Percentiles rank a stretch among this genome's conserved stretches.
Evolutionary conservation across 2,113 vertebrate species (phyloP).

Genomic region (Acanthisitta chloris): DNA sequence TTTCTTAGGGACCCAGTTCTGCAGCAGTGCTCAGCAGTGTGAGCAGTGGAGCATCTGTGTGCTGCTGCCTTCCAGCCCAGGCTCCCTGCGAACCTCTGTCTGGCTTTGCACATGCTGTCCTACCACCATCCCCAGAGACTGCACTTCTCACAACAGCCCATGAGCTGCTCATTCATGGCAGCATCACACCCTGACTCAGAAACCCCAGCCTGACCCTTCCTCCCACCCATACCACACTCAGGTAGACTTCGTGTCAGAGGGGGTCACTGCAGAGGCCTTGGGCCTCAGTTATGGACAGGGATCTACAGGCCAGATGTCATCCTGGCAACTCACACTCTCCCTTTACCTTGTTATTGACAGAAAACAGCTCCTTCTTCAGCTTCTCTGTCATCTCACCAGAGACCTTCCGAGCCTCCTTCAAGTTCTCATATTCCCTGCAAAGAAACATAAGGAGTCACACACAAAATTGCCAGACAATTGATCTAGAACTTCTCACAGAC

Average conservation of each 20-base stretch:
- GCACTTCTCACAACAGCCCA: background rate
- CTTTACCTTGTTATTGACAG: conserved; percentile 86
- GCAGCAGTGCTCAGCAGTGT: background rate
- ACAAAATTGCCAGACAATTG: background rate
- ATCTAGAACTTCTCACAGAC: background rate
- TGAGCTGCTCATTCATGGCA: fast-evolving
- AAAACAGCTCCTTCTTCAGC: conserved; percentile 87
- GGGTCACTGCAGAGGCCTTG: background rate
- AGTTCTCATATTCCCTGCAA: conserved; percentile 92
- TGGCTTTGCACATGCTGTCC: background rate
- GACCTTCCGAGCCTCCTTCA: conserved; percentile 84
- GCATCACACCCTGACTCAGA: background rate
- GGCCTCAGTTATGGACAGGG: background rate
- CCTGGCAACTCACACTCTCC: background rate
- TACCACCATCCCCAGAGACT: background rate
- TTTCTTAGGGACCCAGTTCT: background rate
- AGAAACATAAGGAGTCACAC: background rate
- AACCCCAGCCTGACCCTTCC: background rate
- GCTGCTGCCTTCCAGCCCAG: background rate
- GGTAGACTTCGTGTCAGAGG: no score
- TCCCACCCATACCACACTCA: background rate
- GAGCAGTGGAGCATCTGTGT: background rate
- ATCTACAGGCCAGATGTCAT: background rate
- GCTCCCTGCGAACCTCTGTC: background rate
- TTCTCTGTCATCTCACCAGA: conserved; percentile 88